Evolutionary conservation across 2,888 invertebrate genomes (phyloP), one percentile per base, ranked within the genome.

Genomic region (Alsophila aescularia): DNA sequence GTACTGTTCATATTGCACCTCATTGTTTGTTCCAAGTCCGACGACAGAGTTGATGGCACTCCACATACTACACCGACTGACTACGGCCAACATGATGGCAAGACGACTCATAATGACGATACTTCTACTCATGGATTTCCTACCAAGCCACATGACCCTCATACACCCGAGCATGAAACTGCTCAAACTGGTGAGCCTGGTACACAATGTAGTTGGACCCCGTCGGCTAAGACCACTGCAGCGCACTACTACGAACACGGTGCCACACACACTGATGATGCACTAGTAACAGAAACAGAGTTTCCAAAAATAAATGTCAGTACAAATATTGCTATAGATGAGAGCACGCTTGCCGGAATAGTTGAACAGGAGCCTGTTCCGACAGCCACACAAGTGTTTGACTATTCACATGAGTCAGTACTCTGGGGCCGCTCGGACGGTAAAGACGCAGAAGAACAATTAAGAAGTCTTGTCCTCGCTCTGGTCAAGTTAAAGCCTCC

Each of bases 1-100:
- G 64, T 78, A 9, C 87, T 88, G 64, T 57, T 87, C 34, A 72
- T 81, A 48, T 59, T 87, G 15, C 90, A 90, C 56, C 69, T 87
- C 6, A 16, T 82, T 24, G 76, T 66, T 8, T 90, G 89, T 61
- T 40, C 62, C 1, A 34, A 43, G 12, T 40, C 40, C 8, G 16
- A 47, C 5, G 10, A n/a, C 14, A 18, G 15, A 27, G 29, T 0
- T 1, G 16, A 32, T 18, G 39, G n/a, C 10, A 12, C 12, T 14
- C 44, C 35, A 36, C 14, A 40, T 15, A 40, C 9, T 21, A 44
- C 32, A 5, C 6, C 24, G 2, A 21, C 14, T 10, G 2, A 42
- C 16, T 8, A 31, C 31, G 3, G 0, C 10, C 18, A 12, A 9
- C 24, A 52, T 5, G 2, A 39, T 13, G 18, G 18, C 8, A 24